Evolutionary conservation across 2,797 vertebrate species (phyloP).

Genomic region (Arnoldichthys spilopterus): DNA sequence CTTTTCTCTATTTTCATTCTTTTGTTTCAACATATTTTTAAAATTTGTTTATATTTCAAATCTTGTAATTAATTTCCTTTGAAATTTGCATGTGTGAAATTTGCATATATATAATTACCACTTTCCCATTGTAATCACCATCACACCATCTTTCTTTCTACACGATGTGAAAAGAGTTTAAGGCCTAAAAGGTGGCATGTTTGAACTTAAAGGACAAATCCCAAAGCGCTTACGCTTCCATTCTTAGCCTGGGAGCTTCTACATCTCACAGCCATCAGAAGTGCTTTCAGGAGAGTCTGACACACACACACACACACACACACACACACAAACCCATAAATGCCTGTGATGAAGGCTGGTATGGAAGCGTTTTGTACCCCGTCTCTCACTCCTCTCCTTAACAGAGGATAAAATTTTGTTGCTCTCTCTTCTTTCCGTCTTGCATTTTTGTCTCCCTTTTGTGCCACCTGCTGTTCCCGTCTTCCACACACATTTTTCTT

Average conservation of each 20-base stretch:
- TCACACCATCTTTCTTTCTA: too few relatives aligned
- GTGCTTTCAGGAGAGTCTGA: neutral
- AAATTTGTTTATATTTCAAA: too few relatives aligned
- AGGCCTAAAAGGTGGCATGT: neutral
- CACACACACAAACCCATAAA: constrained; percentile 11
- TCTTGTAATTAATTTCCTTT: too few relatives aligned
- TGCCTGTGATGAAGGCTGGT: constrained; percentile 39
- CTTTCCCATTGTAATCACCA: too few relatives aligned
- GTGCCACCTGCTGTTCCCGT: constrained; percentile 15
- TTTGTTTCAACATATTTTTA: too few relatives aligned
- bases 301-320: neutral
- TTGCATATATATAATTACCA: too few relatives aligned
- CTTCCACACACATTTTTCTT: constrained; percentile 1
- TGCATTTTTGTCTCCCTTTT: neutral
- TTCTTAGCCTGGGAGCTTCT: constrained; percentile 1
- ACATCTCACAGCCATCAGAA: neutral
- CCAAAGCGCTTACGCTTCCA: neutral
- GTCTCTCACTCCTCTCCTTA: constrained; percentile 16
- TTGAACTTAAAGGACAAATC: neutral
- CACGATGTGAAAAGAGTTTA: too few relatives aligned
- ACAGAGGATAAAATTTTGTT: constrained; percentile 18
- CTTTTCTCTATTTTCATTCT: too few relatives aligned
- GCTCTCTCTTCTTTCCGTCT: neutral
- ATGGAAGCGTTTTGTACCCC: constrained; percentile 27
- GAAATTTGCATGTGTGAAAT: too few relatives aligned